Evolutionary conservation across 2,888 invertebrate genomes (phyloP), one percentile per base, ranked within the genome.

Genomic region (Abrostola tripartita): DNA sequence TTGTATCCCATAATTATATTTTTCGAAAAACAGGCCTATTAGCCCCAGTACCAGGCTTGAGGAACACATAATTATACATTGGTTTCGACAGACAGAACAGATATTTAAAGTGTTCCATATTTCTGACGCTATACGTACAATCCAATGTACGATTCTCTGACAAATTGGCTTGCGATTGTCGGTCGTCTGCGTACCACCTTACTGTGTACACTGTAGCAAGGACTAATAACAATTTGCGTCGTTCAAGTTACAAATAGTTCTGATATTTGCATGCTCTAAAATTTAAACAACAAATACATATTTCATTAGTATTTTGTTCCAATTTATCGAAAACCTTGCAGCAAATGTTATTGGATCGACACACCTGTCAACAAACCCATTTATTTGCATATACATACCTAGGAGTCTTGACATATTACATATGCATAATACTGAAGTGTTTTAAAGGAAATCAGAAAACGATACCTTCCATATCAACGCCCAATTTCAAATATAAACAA

Each of bases 401-500:
- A 14, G 24, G 24, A 44, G 12, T 12, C 0, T 24, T 8, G 24
- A n/a, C 44, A 47, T 7, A 47, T 24, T 24, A 24, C 14, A 14
- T 24, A 7, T 24, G 36, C 10, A 35, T 10, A 37, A n/a, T n/a
- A n/a, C n/a, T n/a, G n/a, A 68, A 70, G 52, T 56, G 6, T 58
- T 68, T 24, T 12, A 10, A 37, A 61, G 35, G 50, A 61, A 65
- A 74, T 67, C 55, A 69, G 58, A 61, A 68, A 70, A 41, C 47
- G 62, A 60, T 66, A 61, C 57, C 52, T 61, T 50, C 40, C 49
- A 60, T 61, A 71, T 66, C 52, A 61, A 56, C 61, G 55, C 49
- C 55, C 81, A 74, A 81, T 82, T 81, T 78, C 67, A 73, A 72
- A 54, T 55, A 71, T 79, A 81, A 82, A 81, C 79, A 82, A 65